Base-by-base conservation (phyloP, 2,113 vertebrate species). In the Ageneiosus marmoratus region DNA sequence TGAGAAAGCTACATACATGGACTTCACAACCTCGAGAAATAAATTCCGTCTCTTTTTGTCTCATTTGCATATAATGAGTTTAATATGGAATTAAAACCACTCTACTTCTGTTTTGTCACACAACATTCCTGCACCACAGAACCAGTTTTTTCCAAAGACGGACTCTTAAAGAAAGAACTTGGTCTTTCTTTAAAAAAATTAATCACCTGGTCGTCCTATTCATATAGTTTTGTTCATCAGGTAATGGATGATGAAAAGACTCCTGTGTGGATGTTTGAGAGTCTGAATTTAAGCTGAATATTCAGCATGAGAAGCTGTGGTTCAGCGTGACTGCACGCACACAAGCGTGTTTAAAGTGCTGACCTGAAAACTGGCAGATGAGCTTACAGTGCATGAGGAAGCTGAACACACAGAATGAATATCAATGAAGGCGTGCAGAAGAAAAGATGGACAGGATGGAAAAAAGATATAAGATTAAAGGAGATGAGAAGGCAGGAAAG, bases 301-400 rank as follows among this genome's bases (percentile, higher is more conserved):
- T 18, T 4, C 67, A 46, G 67, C 11, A n/a, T 24, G 22, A 70
- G 67, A 70, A 70, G 67, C 65, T 69, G 65, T 69, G 34, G 65
- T 16, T 67, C 62, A 65, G 63, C 0, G 1, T 20, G 16, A 34
- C 16, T 20, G 63, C 65, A 12, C 37, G 3, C 37, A 18, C 60
- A 16, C 60, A 29, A 73, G 44, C 15, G 44, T 73, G 69, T 73
- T 3, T 48, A 73, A 73, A 73, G 69, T 73, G 69, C 69, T 73
- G 24, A 73, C 69, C 44, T 73, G 44, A 48, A 73, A 48, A 48
- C 69, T 18, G n/a, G 69, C 44, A 48, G 69, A 73, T 27, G 69
- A 50, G 69, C 44, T 73, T 73, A 73, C 44, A 73, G 69, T 73
- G 69, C 69, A 73, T 73, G 44, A 73, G 44, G n/a, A 24, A 73